Percentiles rank a stretch among this genome's conserved stretches.
phyloP scores from a whole-genome alignment of 35 echinoderm and acorn worm genomes.

The Chiridota heheva region DNA sequence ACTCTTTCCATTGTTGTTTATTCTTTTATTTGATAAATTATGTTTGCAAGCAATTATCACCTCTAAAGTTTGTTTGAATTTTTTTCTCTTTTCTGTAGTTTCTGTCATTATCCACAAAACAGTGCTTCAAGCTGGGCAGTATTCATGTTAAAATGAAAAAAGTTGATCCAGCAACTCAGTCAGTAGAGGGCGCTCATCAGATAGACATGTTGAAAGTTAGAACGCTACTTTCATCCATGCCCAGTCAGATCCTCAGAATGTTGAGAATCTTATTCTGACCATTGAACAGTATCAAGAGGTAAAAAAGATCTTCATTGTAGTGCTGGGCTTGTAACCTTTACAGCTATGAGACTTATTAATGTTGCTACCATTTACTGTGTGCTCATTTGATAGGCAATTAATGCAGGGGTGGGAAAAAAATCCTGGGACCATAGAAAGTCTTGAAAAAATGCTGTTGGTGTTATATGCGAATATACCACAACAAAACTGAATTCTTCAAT shows the following conservation, averaged over 20 bases:
- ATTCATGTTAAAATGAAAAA: slow-evolving; percentile 22
- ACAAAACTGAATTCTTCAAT: no score
- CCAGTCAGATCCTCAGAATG: slow-evolving; percentile 46
- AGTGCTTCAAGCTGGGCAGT: slow-evolving; percentile 8
- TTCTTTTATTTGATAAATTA: no score
- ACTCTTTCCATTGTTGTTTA: no score
- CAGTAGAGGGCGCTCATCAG: background rate
- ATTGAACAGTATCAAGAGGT: slow-evolving; percentile 71
- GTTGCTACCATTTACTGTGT: background rate
- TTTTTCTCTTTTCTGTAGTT: slow-evolving; percentile 29
- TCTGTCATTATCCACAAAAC: slow-evolving; percentile 54
- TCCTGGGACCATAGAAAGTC: no score
- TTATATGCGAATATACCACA: no score
- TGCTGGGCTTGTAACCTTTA: background rate
- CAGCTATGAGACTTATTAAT: background rate
- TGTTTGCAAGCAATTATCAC: no score
- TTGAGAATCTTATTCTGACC: slow-evolving; percentile 66
- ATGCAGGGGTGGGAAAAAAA: no score
- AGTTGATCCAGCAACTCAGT: background rate
- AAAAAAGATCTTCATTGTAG: background rate
- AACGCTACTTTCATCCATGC: slow-evolving; percentile 56
- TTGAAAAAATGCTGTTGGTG: no score
- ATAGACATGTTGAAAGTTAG: slow-evolving; percentile 68
- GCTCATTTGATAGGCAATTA: no score
- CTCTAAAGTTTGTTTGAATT: no score